Evolutionary conservation across 1,140 invertebrate genomes (phyloP).

Genomic region (Agrypnia vestita): DNA sequence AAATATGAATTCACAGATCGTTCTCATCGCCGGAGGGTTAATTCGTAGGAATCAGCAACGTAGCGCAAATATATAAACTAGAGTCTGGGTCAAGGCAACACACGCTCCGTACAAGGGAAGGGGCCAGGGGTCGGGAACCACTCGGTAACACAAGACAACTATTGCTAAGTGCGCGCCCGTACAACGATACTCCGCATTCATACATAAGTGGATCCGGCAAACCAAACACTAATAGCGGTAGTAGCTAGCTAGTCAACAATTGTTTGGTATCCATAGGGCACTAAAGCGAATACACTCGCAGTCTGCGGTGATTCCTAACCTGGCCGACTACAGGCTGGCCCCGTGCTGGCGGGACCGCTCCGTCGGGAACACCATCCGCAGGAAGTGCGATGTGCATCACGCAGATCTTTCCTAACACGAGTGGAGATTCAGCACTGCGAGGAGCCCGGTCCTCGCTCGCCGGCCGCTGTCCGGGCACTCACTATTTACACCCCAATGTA

Average conservation of each 20-base stretch:
- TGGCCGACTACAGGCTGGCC: neutral
- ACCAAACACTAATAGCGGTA: conserved; percentile 48
- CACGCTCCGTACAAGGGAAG: conserved; percentile 41
- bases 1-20: conserved; percentile 35
- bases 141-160: conserved; percentile 49
- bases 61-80: conserved; percentile 50
- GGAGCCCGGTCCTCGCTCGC: neutral
- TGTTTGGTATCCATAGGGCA: conserved; percentile 48
- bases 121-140: conserved; percentile 38
- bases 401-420: conserved; percentile 8
- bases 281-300: conserved; percentile 47
- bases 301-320: conserved; percentile 18
- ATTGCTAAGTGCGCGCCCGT: conserved; percentile 45
- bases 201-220: conserved; percentile 50
- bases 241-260: conserved; percentile 49
- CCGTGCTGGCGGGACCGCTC: conserved; percentile 8
- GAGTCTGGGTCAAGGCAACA: conserved; percentile 53
- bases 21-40: conserved; percentile 7
- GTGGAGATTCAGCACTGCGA: neutral
- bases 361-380: neutral
- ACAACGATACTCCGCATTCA: conserved; percentile 24
- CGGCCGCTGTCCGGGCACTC: conserved; percentile 3
- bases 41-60: conserved; percentile 46
- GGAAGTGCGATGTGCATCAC: neutral
- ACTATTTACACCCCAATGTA: conserved; percentile 65